Percentiles rank a stretch among this genome's conserved stretches.
Evolutionary conservation across 1,140 invertebrate genomes (phyloP).

Genomic region (Colletes gigas): DNA sequence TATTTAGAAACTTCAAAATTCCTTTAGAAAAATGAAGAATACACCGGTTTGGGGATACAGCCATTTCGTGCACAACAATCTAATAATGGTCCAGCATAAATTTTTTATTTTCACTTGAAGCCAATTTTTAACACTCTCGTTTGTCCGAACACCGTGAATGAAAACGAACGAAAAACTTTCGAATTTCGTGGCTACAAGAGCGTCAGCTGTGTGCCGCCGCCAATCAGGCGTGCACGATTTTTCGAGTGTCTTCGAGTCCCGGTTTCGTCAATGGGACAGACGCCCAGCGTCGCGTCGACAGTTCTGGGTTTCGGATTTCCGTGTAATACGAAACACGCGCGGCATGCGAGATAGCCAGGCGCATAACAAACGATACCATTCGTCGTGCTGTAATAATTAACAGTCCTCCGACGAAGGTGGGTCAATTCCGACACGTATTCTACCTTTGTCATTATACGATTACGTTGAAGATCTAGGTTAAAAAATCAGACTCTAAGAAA

Average conservation of each 20-base stretch:
- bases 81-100: no score
- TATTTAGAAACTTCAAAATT: no score
- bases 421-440: no score
- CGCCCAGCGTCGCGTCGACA: slow-evolving; percentile 26
- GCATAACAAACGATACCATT: neutral
- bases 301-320: slow-evolving; percentile 39
- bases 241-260: neutral
- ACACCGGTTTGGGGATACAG: no score
- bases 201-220: slow-evolving; percentile 33
- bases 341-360: neutral
- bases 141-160: neutral
- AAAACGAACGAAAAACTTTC: neutral
- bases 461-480: no score
- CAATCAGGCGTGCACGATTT: slow-evolving; percentile 33
- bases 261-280: slow-evolving; percentile 28
- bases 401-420: no score
- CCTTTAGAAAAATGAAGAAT: no score
- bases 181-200: slow-evolving; percentile 10
- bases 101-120: no score
- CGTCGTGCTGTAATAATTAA: neutral
- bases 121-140: no score
- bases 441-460: no score
- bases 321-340: slow-evolving; percentile 28
- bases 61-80: no score
- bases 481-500: no score